A percentile compares a stretch with the other conserved stretches of the same genome.
phyloP scores from a whole-genome alignment of 1,140 invertebrate genomes.

The Phocides pigmalion region DNA sequence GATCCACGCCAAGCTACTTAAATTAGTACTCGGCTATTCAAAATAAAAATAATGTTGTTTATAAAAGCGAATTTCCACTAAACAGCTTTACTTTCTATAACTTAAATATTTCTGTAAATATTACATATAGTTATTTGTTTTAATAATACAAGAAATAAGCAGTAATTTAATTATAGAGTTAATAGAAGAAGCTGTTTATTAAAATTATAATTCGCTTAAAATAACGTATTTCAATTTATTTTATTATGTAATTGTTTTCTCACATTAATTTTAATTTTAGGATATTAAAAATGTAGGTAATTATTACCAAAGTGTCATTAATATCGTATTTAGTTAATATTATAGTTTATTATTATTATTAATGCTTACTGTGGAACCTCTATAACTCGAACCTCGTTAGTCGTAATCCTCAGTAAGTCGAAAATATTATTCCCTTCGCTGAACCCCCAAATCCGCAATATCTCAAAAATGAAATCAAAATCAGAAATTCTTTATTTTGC shows the following conservation, averaged over 20 bases:
- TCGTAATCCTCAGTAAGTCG: too few relatives aligned
- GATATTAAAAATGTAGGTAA: constrained; percentile 68
- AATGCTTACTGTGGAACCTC: constrained; percentile 50
- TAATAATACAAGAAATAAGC: constrained; percentile 35
- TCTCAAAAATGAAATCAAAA: too few relatives aligned
- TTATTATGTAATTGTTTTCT: constrained; percentile 45
- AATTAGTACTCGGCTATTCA: constrained; percentile 32
- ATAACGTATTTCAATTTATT: constrained; percentile 45
- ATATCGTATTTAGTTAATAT: constrained; percentile 61
- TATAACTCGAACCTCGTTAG: too few relatives aligned
- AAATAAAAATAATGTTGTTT: constrained; percentile 14
- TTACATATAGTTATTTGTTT: constrained; percentile 43
- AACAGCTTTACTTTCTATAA: constrained; percentile 27
- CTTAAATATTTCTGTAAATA: constrained; percentile 38
- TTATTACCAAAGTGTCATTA: constrained; percentile 81
- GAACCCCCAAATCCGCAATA: too few relatives aligned
- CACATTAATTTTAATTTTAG: constrained; percentile 61
- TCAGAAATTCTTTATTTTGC: too few relatives aligned
- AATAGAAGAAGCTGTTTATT: constrained; percentile 22
- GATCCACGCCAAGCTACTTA: constrained; percentile 46
- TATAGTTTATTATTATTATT: constrained; percentile 43
- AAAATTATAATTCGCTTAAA: constrained; percentile 28
- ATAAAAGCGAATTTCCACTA: constrained; percentile 8
- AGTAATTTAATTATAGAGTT: constrained; percentile 39
- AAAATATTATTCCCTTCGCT: too few relatives aligned